Evolutionary conservation across 64 coral and sea anemone species (phyloP).

Genomic region (Acropora tenuis): DNA sequence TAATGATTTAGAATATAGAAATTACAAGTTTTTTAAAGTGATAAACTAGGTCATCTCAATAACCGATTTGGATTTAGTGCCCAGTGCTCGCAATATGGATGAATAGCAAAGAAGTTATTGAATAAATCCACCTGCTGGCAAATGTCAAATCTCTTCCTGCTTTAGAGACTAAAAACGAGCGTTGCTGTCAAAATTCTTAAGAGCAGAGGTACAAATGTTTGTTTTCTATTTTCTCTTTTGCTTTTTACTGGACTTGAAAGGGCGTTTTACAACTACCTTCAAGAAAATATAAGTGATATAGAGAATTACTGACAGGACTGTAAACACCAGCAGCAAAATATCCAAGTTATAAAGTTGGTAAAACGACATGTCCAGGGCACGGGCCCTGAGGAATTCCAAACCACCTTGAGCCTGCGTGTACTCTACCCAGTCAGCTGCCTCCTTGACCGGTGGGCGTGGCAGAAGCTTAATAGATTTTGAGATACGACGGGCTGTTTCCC

Average conservation of each 20-base stretch:
- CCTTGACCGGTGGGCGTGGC: slow-evolving; percentile 41
- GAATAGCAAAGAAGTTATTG: no score
- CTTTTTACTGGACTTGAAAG: background rate
- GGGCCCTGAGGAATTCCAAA: slow-evolving; percentile 38
- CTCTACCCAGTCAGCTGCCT: slow-evolving; percentile 65
- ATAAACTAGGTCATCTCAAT: no score
- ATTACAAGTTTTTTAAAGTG: no score
- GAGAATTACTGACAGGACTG: background rate
- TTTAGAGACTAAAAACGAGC: no score
- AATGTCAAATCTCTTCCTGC: no score
- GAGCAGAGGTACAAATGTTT: background rate
- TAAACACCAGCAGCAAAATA: slow-evolving; percentile 12
- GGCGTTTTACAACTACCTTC: background rate
- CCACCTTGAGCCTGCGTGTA: slow-evolving; percentile 43
- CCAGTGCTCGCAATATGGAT: no score
- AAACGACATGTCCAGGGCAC: slow-evolving; percentile 20
- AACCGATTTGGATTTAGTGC: no score
- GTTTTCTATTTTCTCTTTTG: background rate
- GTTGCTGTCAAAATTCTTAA: no score
- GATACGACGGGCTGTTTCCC: background rate
- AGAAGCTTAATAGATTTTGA: slow-evolving; percentile 26
- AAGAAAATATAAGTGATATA: background rate
- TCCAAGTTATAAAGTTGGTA: slow-evolving; percentile 58
- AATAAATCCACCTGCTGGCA: no score
- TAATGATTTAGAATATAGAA: no score